phyloP scores from a whole-genome alignment of 2,888 invertebrate genomes.

The Neelides folsomi region DNA sequence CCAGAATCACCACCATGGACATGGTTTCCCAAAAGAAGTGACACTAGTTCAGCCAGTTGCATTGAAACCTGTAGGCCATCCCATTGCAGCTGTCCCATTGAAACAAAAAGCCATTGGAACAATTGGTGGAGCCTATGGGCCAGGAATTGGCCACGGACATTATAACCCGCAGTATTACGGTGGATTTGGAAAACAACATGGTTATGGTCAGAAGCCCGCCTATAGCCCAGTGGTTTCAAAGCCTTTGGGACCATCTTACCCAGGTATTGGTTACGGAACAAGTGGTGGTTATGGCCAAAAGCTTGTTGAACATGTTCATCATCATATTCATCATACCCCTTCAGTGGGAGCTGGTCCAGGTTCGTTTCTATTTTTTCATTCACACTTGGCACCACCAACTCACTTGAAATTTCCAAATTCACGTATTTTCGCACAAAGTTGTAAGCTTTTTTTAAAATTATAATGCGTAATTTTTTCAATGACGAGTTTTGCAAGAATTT shows the following conservation, averaged over 20 bases:
- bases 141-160: too few relatives aligned
- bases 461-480: too few relatives aligned
- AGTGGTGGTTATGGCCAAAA: background rate
- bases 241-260: background rate
- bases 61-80: slow-evolving; percentile 63
- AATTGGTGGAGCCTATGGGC: too few relatives aligned
- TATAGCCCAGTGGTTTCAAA: slow-evolving; percentile 13
- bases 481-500: too few relatives aligned
- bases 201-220: slow-evolving; percentile 3
- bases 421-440: too few relatives aligned
- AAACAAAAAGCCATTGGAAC: background rate
- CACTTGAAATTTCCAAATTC: too few relatives aligned
- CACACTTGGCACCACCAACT: too few relatives aligned
- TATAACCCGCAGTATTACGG: too few relatives aligned
- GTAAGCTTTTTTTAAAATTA: too few relatives aligned
- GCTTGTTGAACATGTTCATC: slow-evolving; percentile 3
- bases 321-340: slow-evolving; percentile 5
- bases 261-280: background rate
- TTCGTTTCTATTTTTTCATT: too few relatives aligned
- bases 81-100: slow-evolving; percentile 57
- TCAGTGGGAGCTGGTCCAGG: background rate
- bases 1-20: background rate
- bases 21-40: slow-evolving; percentile 47
- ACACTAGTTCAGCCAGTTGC: slow-evolving; percentile 79
- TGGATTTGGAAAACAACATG: too few relatives aligned